These are phyloP conservation scores for Xanthorhoe designata DNA, from an alignment of 2,888 invertebrate species.

Conservation along the genomic window DNA sequence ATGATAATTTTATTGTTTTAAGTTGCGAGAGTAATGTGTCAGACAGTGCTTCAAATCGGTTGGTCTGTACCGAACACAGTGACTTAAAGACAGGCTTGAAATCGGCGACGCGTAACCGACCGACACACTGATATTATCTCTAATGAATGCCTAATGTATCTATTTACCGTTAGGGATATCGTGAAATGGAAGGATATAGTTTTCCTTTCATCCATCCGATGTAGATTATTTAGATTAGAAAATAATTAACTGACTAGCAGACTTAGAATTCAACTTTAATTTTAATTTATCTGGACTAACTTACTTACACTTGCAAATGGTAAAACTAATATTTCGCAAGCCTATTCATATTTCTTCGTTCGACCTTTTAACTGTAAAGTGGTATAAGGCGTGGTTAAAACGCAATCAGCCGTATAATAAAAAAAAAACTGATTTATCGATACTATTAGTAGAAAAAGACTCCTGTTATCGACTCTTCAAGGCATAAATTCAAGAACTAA, in stretches of 20 bases:
- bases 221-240: background rate
- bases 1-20: no score
- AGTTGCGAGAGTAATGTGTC: no score
- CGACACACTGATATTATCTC: slow-evolving; percentile 49
- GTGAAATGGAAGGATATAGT: slow-evolving; percentile 34
- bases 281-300: background rate
- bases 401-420: no score
- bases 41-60: background rate
- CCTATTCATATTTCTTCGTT: no score
- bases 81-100: slow-evolving; percentile 43
- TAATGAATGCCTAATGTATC: slow-evolving; percentile 49
- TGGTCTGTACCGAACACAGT: slow-evolving; percentile 2
- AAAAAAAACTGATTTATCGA: no score
- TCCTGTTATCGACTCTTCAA: background rate
- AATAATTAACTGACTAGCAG: background rate
- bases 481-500: no score
- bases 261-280: background rate
- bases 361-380: background rate
- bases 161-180: slow-evolving; percentile 41
- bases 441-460: background rate
- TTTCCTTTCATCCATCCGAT: slow-evolving; percentile 34
- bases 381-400: no score
- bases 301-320: no score
- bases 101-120: slow-evolving; percentile 54
- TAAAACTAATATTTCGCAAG: no score